A percentile compares a stretch with the other conserved stretches of the same genome.
phyloP scores from a whole-genome alignment of 2,113 vertebrate genomes.

The Trogon surrucura region DNA sequence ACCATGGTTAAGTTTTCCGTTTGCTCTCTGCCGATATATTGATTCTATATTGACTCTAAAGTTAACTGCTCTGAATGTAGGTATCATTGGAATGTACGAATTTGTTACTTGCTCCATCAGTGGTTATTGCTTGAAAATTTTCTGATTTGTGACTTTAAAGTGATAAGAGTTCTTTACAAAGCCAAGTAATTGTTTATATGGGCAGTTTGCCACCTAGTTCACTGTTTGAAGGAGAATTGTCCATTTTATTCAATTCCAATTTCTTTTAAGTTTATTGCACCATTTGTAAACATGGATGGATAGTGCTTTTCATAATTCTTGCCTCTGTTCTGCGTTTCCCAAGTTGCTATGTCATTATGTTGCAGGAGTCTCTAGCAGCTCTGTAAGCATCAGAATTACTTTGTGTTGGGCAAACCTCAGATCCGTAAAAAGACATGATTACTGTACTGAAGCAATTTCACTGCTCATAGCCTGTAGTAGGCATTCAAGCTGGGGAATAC shows the following conservation, averaged over 20 bases:
- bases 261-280: background rate
- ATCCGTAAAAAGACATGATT: background rate
- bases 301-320: background rate
- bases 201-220: background rate
- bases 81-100: background rate
- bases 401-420: background rate
- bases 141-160: background rate
- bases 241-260: background rate
- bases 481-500: background rate
- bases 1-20: background rate
- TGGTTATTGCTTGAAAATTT: background rate
- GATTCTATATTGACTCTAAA: background rate
- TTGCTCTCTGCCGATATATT: background rate
- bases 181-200: background rate
- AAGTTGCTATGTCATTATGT: background rate
- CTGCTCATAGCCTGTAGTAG: accelerated
- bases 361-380: background rate
- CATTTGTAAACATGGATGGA: background rate
- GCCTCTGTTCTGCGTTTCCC: background rate
- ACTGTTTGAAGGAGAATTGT: background rate
- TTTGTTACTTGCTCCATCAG: background rate
- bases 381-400: background rate
- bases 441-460: background rate
- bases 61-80: background rate
- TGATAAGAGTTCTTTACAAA: background rate